Evolutionary conservation across 2,113 vertebrate species (phyloP).

Genomic region (Plotosus lineatus): DNA sequence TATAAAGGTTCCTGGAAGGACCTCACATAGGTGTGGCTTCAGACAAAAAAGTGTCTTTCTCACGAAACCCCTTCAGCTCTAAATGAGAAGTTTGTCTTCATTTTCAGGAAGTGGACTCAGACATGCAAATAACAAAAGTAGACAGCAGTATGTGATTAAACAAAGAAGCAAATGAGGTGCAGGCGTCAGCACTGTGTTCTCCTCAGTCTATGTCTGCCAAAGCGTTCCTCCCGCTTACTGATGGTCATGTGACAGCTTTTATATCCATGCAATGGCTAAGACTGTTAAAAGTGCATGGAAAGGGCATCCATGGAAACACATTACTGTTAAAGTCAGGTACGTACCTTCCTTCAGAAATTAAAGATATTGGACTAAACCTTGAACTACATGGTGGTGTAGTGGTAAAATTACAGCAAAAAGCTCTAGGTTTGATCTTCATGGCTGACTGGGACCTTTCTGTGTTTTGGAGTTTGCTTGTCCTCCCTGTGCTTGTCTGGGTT

Average conservation of each 20-base stretch:
- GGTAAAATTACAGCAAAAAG: no score
- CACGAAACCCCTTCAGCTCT: neutral
- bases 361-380: neutral
- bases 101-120: conserved; percentile 31
- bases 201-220: conserved; percentile 3
- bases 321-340: neutral
- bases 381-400: no score
- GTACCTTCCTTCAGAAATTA: neutral
- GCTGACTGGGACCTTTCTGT: no score
- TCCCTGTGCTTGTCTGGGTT: no score
- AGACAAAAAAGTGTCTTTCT: neutral
- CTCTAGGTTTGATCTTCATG: no score
- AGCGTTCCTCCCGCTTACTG: conserved; percentile 12
- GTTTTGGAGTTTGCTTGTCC: no score
- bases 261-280: neutral
- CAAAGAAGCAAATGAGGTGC: conserved; percentile 1
- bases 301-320: neutral
- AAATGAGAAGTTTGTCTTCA: neutral
- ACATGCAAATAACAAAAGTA: conserved; percentile 33
- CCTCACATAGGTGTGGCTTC: neutral
- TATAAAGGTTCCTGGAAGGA: neutral
- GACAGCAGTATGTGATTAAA: neutral
- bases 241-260: conserved; percentile 25
- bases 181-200: neutral
- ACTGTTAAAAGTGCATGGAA: conserved; percentile 14